phyloP scores from a whole-genome alignment of 2,797 vertebrate genomes.

The Apodemus agrarius region DNA sequence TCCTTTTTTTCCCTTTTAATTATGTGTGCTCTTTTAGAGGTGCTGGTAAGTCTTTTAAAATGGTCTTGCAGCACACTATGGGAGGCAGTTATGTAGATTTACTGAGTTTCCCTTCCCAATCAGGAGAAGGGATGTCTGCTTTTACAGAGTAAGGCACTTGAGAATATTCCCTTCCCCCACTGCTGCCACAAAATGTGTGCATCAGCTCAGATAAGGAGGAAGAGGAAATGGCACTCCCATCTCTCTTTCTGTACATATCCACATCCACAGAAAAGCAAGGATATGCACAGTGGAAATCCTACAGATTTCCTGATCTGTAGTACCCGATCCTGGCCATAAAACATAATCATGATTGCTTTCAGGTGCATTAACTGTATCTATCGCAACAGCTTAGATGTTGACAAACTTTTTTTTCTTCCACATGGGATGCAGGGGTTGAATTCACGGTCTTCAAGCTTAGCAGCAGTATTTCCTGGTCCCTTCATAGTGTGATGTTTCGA shows the following conservation, averaged over 20 bases:
- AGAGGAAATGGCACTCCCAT: neutral
- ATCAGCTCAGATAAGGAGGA: neutral
- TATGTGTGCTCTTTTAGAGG: slow-evolving; percentile 54
- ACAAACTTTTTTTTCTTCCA: neutral
- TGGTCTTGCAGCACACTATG: neutral
- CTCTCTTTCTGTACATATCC: neutral
- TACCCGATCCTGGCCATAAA: neutral
- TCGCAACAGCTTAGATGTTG: neutral
- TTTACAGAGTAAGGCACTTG: neutral
- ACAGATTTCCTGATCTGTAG: too few relatives aligned
- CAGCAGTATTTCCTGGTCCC: neutral
- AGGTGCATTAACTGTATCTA: neutral
- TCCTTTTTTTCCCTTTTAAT: slow-evolving; percentile 67
- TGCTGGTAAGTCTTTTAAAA: slow-evolving; percentile 47
- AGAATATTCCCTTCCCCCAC: neutral
- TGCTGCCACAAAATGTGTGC: neutral
- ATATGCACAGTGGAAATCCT: neutral
- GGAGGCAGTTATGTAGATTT: neutral
- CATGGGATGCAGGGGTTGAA: neutral
- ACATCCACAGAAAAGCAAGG: neutral
- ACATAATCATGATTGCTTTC: neutral
- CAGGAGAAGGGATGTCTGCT: neutral
- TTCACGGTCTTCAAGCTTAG: neutral
- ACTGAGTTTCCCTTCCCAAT: neutral
- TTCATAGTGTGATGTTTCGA: neutral